These are phyloP conservation scores for Cephalopachus bancanus DNA, from an alignment of 2,797 vertebrate genomes.

Conservation along the genomic window DNA sequence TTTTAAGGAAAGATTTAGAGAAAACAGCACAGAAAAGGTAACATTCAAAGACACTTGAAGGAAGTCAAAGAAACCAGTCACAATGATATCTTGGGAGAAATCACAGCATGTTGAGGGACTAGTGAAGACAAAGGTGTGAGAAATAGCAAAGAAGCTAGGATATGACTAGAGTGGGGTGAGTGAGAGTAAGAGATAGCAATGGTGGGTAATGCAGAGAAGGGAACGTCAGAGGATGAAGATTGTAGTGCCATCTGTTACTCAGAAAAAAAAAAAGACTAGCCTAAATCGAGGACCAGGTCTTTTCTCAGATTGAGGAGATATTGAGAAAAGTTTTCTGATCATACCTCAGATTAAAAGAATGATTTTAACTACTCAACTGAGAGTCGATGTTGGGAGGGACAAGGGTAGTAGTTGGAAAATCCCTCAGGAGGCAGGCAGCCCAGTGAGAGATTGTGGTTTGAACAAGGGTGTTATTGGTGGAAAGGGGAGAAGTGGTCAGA, in stretches of 20 bases:
- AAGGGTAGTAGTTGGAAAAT: not conserved
- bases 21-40: not conserved
- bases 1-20: not conserved
- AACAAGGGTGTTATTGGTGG: not conserved
- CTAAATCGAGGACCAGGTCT: not conserved
- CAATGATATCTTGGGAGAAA: not conserved
- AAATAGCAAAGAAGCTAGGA: not conserved
- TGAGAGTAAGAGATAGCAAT: not conserved
- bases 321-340: not conserved
- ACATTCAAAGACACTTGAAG: not conserved
- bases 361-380: not conserved
- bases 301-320: not conserved
- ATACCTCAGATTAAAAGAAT: not conserved
- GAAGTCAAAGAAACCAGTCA: not conserved
- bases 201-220: too few relatives aligned
- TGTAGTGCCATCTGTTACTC: not conserved
- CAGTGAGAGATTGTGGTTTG: not conserved
- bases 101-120: not conserved
- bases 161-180: not conserved
- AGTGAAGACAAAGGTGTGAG: not conserved
- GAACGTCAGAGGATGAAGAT: not conserved
- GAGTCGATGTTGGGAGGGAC: not conserved
- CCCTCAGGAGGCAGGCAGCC: not conserved
- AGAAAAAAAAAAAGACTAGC: not conserved
- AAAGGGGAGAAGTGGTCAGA: not conserved